Evolutionary conservation across 1,140 invertebrate genomes (phyloP).

Genomic region (Drosophila truncata): DNA sequence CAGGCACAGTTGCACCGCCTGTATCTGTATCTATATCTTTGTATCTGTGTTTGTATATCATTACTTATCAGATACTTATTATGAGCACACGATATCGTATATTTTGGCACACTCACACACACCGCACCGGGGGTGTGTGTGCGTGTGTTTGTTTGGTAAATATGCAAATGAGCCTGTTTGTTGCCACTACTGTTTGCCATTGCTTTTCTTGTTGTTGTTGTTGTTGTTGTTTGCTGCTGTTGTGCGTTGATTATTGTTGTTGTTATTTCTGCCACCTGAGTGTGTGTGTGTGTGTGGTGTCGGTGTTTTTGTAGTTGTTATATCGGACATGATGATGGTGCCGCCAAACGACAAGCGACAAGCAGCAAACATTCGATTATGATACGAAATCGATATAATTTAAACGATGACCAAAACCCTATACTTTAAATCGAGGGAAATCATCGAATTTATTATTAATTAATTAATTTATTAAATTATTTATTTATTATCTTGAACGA

Average conservation of each 20-base stretch:
- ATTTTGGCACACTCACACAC: slow-evolving; percentile 71
- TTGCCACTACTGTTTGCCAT: slow-evolving; percentile 83
- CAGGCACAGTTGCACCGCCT: slow-evolving; percentile 1
- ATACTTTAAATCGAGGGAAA: not conserved
- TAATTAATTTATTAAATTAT: too few relatives aligned
- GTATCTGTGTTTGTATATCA: slow-evolving; percentile 81
- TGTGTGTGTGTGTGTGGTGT: slow-evolving; percentile 31
- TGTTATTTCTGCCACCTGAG: slow-evolving; percentile 37
- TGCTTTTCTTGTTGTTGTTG: slow-evolving; percentile 61
- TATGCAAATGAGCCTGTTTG: slow-evolving; percentile 83
- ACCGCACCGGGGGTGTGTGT: slow-evolving; percentile 22
- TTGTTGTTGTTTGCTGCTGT: slow-evolving; percentile 54
- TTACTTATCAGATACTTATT: slow-evolving; percentile 84
- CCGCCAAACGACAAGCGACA: slow-evolving; percentile 75
- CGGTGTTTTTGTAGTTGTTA: slow-evolving; percentile 82
- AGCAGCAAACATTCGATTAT: slow-evolving; percentile 84
- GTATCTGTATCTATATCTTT: slow-evolving; percentile 31
- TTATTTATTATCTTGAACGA: not conserved
- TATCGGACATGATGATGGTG: slow-evolving; percentile 58
- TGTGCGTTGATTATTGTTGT: slow-evolving; percentile 77
- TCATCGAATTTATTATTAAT: too few relatives aligned
- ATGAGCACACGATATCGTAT: slow-evolving; percentile 82
- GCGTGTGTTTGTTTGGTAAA: slow-evolving; percentile 73
- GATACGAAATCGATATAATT: slow-evolving; percentile 84
- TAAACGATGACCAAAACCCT: slow-evolving; percentile 70